phyloP scores from a whole-genome alignment of 1,140 invertebrate genomes.

The Euwallacea fornicatus region DNA sequence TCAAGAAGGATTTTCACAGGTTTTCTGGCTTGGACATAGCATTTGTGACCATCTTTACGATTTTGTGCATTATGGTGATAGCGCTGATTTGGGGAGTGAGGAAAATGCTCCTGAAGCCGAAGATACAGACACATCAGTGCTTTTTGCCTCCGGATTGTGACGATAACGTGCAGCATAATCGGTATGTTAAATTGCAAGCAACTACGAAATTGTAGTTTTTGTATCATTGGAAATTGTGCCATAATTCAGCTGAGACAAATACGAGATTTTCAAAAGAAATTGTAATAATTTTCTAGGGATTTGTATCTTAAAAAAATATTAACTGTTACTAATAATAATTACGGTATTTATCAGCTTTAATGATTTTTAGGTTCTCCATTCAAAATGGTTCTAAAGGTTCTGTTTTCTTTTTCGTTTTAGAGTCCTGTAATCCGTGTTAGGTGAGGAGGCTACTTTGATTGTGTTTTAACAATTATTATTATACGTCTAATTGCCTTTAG shows the following conservation, averaged over 20 bases:
- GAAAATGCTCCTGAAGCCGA: constrained; percentile 59
- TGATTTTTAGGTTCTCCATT: not conserved
- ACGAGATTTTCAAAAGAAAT: not conserved
- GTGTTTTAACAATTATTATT: constrained; percentile 2
- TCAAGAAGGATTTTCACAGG: constrained; percentile 55
- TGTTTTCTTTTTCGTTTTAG: not conserved
- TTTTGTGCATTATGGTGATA: constrained; percentile 58
- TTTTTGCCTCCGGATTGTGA: constrained; percentile 58
- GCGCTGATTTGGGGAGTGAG: constrained; percentile 59
- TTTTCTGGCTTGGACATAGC: constrained; percentile 58
- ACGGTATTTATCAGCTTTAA: constrained; percentile 4
- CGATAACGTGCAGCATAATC: constrained; percentile 57
- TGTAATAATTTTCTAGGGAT: not conserved
- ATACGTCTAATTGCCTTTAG: too few relatives aligned
- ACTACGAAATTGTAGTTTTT: constrained; percentile 57
- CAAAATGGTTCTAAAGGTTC: not conserved
- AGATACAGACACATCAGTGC: constrained; percentile 58
- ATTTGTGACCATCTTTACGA: constrained; percentile 57
- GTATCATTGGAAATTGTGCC: constrained; percentile 1
- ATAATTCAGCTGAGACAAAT: not conserved
- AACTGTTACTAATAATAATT: constrained; percentile 1
- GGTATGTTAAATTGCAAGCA: constrained; percentile 64
- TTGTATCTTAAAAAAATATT: not conserved
- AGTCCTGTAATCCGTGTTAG: not conserved
- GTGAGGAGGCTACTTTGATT: not conserved